A percentile compares a stretch with the other conserved stretches of the same genome.
Evolutionary conservation across 1,140 invertebrate species (phyloP).

Genomic region (Tetramorium parvispinum): DNA sequence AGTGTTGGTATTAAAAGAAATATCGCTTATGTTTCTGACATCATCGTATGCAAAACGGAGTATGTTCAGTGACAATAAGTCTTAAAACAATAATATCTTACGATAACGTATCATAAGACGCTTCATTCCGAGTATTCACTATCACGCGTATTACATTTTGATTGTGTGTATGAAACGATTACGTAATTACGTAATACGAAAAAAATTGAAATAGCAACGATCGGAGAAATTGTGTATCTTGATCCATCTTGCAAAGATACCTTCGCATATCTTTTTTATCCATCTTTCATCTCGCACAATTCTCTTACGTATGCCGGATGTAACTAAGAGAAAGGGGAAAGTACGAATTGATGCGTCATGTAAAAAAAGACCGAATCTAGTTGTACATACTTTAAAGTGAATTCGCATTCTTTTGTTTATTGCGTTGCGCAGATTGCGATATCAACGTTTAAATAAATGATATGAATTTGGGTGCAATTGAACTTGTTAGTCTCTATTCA

Average conservation of each 20-base stretch:
- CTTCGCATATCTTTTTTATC: not conserved
- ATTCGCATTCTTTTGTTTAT: not conserved
- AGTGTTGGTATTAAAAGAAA: conserved; percentile 3
- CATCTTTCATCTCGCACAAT: no score
- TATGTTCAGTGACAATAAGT: not conserved
- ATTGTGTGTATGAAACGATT: not conserved
- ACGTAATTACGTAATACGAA: not conserved
- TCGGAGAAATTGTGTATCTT: not conserved
- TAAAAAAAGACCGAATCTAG: not conserved
- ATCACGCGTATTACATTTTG: not conserved
- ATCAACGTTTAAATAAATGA: conserved; percentile 45
- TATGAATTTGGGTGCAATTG: not conserved
- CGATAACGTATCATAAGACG: conserved; percentile 21
- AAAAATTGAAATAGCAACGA: not conserved
- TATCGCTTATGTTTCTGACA: not conserved
- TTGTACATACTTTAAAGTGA: not conserved
- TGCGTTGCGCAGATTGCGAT: conserved; percentile 15
- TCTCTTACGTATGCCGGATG: not conserved
- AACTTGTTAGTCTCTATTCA: not conserved
- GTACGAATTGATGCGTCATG: not conserved
- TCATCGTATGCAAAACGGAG: conserved; percentile 17
- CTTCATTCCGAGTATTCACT: not conserved
- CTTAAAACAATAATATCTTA: not conserved
- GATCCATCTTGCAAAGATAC: no score
- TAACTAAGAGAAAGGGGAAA: not conserved